These are phyloP conservation scores for Cirrhinus mrigala DNA, from an alignment of 2,797 vertebrate species.

Conservation along the genomic window DNA sequence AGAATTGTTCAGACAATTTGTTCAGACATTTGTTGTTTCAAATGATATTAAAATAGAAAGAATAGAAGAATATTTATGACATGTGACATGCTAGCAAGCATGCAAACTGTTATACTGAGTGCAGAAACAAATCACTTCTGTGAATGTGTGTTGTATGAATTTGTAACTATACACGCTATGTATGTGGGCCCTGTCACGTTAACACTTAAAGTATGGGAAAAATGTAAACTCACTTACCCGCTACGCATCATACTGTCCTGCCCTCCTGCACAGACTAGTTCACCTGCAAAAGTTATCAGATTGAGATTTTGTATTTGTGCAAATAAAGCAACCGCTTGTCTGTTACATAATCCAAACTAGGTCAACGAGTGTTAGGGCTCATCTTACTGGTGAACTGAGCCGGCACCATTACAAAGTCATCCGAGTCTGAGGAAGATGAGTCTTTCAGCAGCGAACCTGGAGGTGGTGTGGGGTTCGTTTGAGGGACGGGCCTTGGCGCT, in stretches of 20 bases:
- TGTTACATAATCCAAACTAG: neutral
- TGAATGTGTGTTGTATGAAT: neutral
- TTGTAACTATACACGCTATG: neutral
- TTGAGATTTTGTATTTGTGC: neutral
- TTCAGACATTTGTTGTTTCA: too few relatives aligned
- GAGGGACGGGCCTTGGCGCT: conserved; percentile 81
- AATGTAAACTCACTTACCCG: conserved; percentile 80
- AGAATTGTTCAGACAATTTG: neutral
- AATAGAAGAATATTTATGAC: neutral
- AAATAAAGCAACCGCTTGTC: neutral
- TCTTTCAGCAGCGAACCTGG: conserved; percentile 81
- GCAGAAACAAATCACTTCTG: neutral
- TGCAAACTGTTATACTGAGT: neutral
- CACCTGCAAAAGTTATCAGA: conserved; percentile 4
- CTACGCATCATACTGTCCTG: conserved; percentile 89
- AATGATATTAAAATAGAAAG: too few relatives aligned
- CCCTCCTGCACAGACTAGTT: conserved; percentile 75
- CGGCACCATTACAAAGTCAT: conserved; percentile 95
- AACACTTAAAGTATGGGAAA: neutral
- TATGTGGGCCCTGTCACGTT: neutral
- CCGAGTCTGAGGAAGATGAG: conserved; percentile 82
- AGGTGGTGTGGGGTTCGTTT: conserved; percentile 77
- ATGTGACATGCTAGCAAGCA: neutral
- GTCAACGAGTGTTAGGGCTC: neutral
- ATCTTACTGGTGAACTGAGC: conserved; percentile 86